phyloP scores from a whole-genome alignment of 2,113 vertebrate species.

The Peucedramus taeniatus region DNA sequence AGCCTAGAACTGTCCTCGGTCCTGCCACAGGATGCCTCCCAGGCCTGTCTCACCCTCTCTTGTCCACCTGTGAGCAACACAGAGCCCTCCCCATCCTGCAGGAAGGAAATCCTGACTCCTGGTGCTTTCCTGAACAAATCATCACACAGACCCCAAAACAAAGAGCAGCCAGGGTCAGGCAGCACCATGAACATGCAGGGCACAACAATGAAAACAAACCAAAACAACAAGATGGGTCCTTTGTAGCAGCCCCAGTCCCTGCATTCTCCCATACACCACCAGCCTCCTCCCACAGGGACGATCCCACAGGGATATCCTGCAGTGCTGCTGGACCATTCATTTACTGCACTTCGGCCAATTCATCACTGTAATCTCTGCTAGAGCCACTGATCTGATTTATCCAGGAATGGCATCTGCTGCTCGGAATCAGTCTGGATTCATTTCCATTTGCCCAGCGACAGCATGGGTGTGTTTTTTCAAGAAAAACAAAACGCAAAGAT shows the following conservation, averaged over 20 bases:
- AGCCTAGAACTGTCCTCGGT: background rate
- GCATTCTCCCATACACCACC: accelerated
- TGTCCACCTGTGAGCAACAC: background rate
- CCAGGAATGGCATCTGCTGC: conserved; percentile 13
- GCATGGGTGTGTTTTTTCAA: background rate
- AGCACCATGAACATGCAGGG: accelerated
- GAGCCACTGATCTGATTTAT: conserved; percentile 14
- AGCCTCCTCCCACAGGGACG: background rate
- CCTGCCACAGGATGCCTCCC: background rate
- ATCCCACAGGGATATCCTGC: background rate
- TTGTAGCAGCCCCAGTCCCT: background rate
- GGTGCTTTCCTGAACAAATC: background rate
- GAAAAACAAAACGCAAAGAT: background rate
- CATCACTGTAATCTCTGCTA: background rate
- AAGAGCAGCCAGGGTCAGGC: background rate
- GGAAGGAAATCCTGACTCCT: background rate
- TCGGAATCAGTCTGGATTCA: background rate
- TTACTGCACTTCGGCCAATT: background rate
- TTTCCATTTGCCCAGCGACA: background rate
- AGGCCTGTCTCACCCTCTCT: background rate
- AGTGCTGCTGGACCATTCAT: background rate
- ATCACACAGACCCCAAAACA: background rate
- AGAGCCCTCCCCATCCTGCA: background rate
- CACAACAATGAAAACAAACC: background rate
- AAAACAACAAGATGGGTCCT: background rate